phyloP scores from a whole-genome alignment of 2,888 invertebrate genomes.

The Hemaris fuciformis region DNA sequence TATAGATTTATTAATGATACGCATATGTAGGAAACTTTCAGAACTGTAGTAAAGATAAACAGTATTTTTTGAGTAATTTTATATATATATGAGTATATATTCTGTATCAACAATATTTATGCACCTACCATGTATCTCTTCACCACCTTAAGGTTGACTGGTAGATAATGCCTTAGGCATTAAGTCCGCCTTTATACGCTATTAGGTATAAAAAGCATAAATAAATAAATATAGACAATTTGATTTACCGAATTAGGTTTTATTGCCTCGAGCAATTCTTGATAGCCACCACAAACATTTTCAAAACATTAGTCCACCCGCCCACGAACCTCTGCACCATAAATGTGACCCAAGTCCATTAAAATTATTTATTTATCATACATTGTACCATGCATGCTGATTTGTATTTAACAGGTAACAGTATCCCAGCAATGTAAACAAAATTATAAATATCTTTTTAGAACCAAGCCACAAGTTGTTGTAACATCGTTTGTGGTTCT shows the following conservation, averaged over 20 bases:
- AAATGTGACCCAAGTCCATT: neutral
- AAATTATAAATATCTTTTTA: neutral
- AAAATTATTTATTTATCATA: neutral
- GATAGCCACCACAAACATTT: neutral
- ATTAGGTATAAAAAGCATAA: too few species aligned
- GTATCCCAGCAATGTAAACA: neutral
- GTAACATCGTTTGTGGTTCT: neutral
- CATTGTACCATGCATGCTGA: neutral
- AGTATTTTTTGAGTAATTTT: too few species aligned
- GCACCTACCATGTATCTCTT: too few species aligned
- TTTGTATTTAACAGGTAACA: neutral
- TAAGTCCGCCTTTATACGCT: too few species aligned
- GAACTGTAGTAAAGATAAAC: too few species aligned
- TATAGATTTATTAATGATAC: too few species aligned
- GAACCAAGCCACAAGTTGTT: neutral
- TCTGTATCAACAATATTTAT: too few species aligned
- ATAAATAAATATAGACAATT: too few species aligned
- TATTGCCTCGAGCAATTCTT: neutral
- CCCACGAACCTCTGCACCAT: neutral
- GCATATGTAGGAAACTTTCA: too few species aligned
- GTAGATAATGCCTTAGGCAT: too few species aligned
- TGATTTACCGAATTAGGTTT: neutral
- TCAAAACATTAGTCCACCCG: slow-evolving; percentile 5
- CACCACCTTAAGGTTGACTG: too few species aligned
- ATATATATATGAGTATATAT: too few species aligned